Percentiles rank a stretch among this genome's conserved stretches.
Evolutionary conservation across 1,140 invertebrate genomes (phyloP).

Genomic region (Liolophura sinensis): DNA sequence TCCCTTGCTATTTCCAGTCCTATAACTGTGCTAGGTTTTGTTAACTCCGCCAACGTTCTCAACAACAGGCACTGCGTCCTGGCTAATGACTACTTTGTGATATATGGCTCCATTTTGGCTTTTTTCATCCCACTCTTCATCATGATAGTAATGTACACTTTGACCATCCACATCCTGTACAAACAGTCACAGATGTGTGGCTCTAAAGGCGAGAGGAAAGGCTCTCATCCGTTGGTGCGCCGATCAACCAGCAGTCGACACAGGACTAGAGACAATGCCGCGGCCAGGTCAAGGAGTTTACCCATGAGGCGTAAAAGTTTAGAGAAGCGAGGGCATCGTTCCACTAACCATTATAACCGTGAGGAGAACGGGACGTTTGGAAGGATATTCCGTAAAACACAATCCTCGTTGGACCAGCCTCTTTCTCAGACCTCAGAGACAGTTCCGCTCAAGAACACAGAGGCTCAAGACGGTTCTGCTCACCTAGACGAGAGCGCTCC

Average conservation of each 20-base stretch:
- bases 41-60: conserved; percentile 58
- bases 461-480: neutral
- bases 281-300: no score
- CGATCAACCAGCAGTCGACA: conserved; percentile 34
- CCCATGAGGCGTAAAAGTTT: no score
- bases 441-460: neutral
- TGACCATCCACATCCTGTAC: conserved; percentile 73
- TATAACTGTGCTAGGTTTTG: conserved; percentile 81
- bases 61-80: conserved; percentile 69
- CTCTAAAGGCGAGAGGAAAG: conserved; percentile 23
- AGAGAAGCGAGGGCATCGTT: no score
- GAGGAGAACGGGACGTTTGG: no score
- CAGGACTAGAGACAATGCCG: conserved; percentile 13
- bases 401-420: no score
- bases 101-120: conserved; percentile 89
- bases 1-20: conserved; percentile 87
- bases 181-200: conserved; percentile 40
- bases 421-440: neutral
- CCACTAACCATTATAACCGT: no score
- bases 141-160: conserved; percentile 90
- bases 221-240: conserved; percentile 43
- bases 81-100: conserved; percentile 69
- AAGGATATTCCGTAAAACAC: no score
- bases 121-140: conserved; percentile 95
- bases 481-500: no score